Conservation (phyloP, 2,113 vertebrate species). For the Irena cyanogastra region DNA sequence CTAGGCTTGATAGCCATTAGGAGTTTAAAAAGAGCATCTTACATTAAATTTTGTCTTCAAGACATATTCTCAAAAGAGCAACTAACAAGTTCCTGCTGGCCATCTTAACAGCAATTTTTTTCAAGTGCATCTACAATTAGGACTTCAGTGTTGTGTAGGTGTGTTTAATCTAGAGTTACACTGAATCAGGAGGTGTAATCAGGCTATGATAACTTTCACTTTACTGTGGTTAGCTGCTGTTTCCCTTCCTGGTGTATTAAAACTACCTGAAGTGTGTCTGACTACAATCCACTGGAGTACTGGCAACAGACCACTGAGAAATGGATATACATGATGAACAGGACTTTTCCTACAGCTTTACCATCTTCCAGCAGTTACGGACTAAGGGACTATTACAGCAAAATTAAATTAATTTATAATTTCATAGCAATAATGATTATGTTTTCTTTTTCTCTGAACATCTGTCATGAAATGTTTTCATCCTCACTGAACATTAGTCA, state of each 20-base stretch:
- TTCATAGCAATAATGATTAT: conserved; percentile 16
- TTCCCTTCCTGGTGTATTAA: neutral
- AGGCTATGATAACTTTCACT: neutral
- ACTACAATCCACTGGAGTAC: neutral
- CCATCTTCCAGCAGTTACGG: neutral
- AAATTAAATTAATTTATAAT: conserved; percentile 48
- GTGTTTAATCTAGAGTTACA: neutral
- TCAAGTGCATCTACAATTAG: neutral
- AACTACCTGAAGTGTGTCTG: neutral
- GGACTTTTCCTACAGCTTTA: neutral
- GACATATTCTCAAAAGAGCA: neutral
- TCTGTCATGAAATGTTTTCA: conserved; percentile 23
- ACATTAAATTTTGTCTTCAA: neutral
- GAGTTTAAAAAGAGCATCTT: neutral
- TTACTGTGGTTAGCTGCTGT: neutral
- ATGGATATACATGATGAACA: neutral
- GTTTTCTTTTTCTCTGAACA: conserved; percentile 36
- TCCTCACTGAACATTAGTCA: conserved; percentile 10
- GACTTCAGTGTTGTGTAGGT: neutral
- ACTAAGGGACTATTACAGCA: neutral
- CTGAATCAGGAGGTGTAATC: neutral
- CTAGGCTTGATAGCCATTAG: neutral
- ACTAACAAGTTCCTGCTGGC: neutral
- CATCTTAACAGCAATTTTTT: neutral
- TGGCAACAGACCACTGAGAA: neutral